Evolutionary conservation across 2,113 vertebrate species (phyloP).

Genomic region (Myotis yumanensis): DNA sequence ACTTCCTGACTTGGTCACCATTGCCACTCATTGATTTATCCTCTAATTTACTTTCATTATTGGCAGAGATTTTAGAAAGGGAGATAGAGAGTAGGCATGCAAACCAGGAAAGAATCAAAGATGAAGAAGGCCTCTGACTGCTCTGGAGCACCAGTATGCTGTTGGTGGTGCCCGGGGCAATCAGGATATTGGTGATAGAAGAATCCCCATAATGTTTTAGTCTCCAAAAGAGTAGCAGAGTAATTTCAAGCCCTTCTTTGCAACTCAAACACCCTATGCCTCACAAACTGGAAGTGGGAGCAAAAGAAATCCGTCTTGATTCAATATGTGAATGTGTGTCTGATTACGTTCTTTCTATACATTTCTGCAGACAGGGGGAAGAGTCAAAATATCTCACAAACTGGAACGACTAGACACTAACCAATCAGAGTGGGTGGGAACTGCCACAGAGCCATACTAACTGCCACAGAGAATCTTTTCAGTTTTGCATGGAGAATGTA

Average conservation of each 20-base stretch:
- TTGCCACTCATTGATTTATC: not conserved
- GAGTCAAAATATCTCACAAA: not conserved
- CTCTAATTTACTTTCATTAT: not conserved
- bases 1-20: not conserved
- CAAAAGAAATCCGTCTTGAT: not conserved
- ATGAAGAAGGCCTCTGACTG: not conserved
- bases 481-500: not conserved
- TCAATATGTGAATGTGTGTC: not conserved
- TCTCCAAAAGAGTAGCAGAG: not conserved
- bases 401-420: not conserved
- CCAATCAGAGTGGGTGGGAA: not conserved
- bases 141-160: not conserved
- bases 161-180: too few relatives aligned
- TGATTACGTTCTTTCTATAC: not conserved
- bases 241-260: not conserved
- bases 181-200: not conserved
- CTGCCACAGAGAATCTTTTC: not conserved
- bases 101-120: not conserved
- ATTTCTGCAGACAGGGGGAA: not conserved
- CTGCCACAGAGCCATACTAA: accelerated
- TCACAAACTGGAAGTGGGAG: not conserved
- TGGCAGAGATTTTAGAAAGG: not conserved
- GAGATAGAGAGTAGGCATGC: not conserved
- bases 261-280: not conserved
- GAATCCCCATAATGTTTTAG: not conserved